Conservation (phyloP, 2,113 vertebrate species). For the Onychostruthus taczanowskii region DNA sequence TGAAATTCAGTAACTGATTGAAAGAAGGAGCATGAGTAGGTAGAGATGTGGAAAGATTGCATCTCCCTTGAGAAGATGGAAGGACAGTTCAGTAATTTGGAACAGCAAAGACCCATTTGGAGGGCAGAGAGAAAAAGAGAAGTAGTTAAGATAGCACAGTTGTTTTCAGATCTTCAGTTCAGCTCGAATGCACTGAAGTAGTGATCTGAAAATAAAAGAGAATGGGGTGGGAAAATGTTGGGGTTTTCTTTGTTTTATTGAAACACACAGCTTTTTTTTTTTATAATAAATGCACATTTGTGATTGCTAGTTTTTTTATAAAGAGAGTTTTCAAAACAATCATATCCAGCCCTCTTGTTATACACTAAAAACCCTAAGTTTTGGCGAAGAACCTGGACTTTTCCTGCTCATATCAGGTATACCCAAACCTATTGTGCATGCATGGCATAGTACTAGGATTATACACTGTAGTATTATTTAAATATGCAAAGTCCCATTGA, state of each 20-base stretch:
- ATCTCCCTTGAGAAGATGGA: constrained; percentile 31
- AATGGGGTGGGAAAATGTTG: neutral
- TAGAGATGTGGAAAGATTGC: constrained; percentile 17
- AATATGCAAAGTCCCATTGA: constrained; percentile 63
- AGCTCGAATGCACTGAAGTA: neutral
- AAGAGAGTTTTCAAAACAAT: neutral
- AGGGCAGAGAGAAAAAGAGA: constrained; percentile 1
- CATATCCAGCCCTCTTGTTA: neutral
- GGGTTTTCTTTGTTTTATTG: neutral
- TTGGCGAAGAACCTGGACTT: neutral
- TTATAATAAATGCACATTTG: neutral
- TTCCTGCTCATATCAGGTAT: neutral
- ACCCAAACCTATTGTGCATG: neutral
- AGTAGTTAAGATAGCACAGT: neutral
- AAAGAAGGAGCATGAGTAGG: neutral
- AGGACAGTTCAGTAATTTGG: constrained; percentile 19
- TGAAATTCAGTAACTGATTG: constrained; percentile 6
- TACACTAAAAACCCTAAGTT: neutral
- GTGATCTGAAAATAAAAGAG: neutral
- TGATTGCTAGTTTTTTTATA: neutral
- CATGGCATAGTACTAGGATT: neutral
- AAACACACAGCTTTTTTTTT: neutral
- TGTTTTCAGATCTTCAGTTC: neutral
- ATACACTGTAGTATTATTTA: constrained; percentile 55
- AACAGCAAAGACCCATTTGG: constrained; percentile 7